Conservation (phyloP, 2,797 vertebrate species). For the Schizopygopsis malacanthus region DNA sequence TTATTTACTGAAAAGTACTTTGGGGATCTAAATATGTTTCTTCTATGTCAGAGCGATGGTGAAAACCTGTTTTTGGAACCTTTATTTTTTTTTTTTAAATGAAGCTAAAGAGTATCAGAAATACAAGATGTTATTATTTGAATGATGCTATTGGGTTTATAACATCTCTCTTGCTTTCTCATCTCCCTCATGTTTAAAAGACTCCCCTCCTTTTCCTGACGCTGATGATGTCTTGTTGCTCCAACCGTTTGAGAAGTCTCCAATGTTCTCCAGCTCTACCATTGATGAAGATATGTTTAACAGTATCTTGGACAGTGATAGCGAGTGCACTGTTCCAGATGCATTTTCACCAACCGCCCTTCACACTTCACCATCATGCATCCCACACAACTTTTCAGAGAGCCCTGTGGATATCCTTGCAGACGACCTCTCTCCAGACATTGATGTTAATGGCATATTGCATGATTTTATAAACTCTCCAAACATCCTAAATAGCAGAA, state of each 20-base stretch:
- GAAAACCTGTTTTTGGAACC: background rate
- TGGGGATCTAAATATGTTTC: background rate
- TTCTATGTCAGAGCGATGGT: background rate
- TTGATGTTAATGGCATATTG: background rate
- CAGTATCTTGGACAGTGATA: background rate
- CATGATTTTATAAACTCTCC: conserved; percentile 44
- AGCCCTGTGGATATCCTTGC: background rate
- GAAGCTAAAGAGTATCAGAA: background rate
- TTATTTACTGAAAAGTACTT: background rate
- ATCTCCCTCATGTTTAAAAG: conserved; percentile 44
- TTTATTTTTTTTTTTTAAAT: background rate
- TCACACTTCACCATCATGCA: background rate
- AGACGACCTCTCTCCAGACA: conserved; percentile 9
- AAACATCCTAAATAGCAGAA: background rate
- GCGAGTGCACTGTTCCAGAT: background rate
- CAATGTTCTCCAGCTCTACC: conserved; percentile 47
- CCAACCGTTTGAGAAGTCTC: conserved; percentile 33
- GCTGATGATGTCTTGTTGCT: conserved; percentile 17
- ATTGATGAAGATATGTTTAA: background rate
- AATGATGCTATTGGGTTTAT: background rate
- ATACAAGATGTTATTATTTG: conserved; percentile 3
- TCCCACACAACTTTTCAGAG: background rate
- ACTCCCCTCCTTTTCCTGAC: conserved; percentile 15
- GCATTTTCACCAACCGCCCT: background rate
- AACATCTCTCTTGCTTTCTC: conserved; percentile 24